A percentile compares a stretch with the other conserved stretches of the same genome.
Conservation (phyloP, 2,888 invertebrate species). For the Ceriagrion tenellum region DNA sequence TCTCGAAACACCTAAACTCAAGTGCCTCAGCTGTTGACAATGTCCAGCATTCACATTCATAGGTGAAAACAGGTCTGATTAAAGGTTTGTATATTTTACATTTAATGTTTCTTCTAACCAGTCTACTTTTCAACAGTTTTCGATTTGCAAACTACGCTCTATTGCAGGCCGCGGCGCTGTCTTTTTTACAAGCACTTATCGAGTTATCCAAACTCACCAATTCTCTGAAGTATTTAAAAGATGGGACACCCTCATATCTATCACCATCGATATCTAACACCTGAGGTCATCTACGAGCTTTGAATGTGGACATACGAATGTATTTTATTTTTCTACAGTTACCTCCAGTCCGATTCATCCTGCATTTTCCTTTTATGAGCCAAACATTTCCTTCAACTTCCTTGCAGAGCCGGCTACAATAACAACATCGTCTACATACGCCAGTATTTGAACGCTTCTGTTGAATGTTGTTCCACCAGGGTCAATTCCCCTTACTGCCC, state of each 20-base stretch:
- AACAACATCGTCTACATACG: not conserved
- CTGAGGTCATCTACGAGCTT: not conserved
- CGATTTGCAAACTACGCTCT: not conserved
- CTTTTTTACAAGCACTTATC: not conserved
- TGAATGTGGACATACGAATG: not conserved
- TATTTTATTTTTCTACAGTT: not conserved
- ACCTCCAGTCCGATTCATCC: not conserved
- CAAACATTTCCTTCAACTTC: not conserved
- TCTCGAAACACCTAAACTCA: not conserved
- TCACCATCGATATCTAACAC: not conserved
- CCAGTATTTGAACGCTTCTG: not conserved
- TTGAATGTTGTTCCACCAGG: not conserved
- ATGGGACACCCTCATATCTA: not conserved
- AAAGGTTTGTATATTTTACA: not conserved
- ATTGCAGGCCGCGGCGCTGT: not conserved
- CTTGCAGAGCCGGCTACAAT: not conserved
- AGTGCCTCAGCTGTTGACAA: not conserved
- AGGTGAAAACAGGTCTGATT: not conserved
- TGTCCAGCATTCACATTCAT: not conserved
- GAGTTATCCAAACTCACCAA: not conserved
- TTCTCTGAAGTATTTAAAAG: not conserved
- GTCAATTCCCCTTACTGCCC: not conserved
- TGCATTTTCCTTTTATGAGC: no score
- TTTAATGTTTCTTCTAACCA: not conserved
- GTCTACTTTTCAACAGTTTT: not conserved